These are phyloP conservation scores for Tribolium castaneum DNA, from an alignment of 1,140 invertebrate genomes.

Conservation along the genomic window DNA sequence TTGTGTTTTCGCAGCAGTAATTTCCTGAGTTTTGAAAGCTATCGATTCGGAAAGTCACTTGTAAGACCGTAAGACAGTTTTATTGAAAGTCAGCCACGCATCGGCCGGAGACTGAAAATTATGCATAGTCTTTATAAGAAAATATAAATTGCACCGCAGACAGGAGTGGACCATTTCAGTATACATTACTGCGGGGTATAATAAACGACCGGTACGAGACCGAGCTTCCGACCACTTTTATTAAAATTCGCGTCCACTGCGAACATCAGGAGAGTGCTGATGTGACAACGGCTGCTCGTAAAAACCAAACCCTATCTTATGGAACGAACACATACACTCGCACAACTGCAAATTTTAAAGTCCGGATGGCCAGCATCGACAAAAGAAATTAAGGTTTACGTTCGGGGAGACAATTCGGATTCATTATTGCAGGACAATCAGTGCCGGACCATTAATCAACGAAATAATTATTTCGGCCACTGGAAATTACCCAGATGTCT, in stretches of 20 bases:
- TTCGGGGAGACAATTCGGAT: neutral
- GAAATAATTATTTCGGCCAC: slow-evolving; percentile 7
- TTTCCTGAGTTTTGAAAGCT: neutral
- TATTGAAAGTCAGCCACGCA: slow-evolving; percentile 30
- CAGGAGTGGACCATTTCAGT: slow-evolving; percentile 39
- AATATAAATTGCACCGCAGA: slow-evolving; percentile 39
- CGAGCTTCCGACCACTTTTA: slow-evolving; percentile 48
- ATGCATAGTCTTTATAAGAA: slow-evolving; percentile 37
- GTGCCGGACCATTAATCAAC: slow-evolving; percentile 7
- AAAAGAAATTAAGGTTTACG: slow-evolving; percentile 23
- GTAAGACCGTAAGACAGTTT: slow-evolving; percentile 8
- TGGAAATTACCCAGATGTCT: slow-evolving; percentile 12
- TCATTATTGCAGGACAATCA: neutral
- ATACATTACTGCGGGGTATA: slow-evolving; percentile 46
- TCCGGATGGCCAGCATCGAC: neutral
- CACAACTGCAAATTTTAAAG: slow-evolving; percentile 8
- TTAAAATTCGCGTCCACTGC: slow-evolving; percentile 51
- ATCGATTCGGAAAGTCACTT: neutral
- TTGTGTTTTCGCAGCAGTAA: neutral
- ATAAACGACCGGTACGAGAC: slow-evolving; percentile 48
- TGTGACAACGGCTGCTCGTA: slow-evolving; percentile 48
- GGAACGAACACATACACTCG: slow-evolving; percentile 1
- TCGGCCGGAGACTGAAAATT: slow-evolving; percentile 26
- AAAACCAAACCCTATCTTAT: slow-evolving; percentile 39
- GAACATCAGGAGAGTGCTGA: slow-evolving; percentile 46